Percentiles rank a stretch among this genome's conserved stretches.
Conservation (phyloP, 64 coral and sea anemone genomes). For the Porites lutea region DNA sequence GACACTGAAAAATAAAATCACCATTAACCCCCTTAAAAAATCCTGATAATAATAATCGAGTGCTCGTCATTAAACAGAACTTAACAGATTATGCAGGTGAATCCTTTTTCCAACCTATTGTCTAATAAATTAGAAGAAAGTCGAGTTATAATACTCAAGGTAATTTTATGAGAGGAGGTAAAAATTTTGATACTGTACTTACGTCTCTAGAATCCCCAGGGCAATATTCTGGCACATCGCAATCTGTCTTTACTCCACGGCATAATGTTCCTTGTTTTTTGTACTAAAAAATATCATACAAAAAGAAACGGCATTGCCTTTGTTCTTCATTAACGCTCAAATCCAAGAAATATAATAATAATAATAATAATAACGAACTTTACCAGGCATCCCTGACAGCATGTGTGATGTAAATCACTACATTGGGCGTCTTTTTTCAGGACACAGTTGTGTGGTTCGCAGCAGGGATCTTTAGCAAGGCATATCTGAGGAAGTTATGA, state of each 20-base stretch:
- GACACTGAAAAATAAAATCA: constrained; percentile 15
- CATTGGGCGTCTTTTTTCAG: constrained; percentile 65
- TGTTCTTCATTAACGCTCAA: neutral
- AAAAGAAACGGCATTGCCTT: neutral
- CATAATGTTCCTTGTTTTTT: constrained; percentile 84
- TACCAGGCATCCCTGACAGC: constrained; percentile 81
- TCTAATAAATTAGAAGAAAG: too few relatives aligned
- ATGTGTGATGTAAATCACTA: constrained; percentile 83
- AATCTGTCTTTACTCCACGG: constrained; percentile 67
- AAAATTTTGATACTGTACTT: neutral
- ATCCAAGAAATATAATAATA: neutral
- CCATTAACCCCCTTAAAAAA: too few relatives aligned
- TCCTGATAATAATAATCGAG: too few relatives aligned
- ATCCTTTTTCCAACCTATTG: too few relatives aligned
- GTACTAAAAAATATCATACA: constrained; percentile 21
- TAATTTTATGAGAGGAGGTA: too few relatives aligned
- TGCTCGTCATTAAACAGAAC: too few relatives aligned
- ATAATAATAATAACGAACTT: neutral
- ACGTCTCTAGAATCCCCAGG: constrained; percentile 75
- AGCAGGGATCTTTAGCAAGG: constrained; percentile 74
- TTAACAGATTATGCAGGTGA: too few relatives aligned
- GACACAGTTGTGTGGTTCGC: constrained; percentile 68
- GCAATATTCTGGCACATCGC: constrained; percentile 90
- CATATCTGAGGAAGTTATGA: constrained; percentile 66
- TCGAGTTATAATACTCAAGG: too few relatives aligned